phyloP scores from a whole-genome alignment of 2,888 invertebrate species.

The Macrophya alboannulata region DNA sequence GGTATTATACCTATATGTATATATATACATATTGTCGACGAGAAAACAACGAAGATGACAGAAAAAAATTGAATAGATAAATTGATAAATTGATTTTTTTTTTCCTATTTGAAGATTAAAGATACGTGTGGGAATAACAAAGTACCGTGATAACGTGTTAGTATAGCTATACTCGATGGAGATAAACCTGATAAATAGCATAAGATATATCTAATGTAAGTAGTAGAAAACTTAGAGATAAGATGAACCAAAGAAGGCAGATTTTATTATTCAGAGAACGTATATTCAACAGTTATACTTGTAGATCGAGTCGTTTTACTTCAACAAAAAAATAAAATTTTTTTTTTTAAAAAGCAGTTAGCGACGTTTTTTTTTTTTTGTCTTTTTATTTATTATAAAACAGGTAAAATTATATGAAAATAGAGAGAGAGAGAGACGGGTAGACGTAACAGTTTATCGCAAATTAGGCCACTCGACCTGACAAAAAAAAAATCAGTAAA shows the following conservation, averaged over 20 bases:
- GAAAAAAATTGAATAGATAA: neutral
- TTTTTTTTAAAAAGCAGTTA: neutral
- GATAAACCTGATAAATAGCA: neutral
- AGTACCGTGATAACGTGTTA: neutral
- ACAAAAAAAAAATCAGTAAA: too few species aligned
- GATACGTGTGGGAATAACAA: neutral
- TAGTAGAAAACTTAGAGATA: neutral
- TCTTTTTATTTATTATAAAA: neutral
- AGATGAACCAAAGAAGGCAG: neutral
- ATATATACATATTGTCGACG: neutral
- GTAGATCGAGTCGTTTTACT: neutral
- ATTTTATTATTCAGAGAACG: neutral
- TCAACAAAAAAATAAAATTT: neutral
- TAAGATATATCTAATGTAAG: neutral
- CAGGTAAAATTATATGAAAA: neutral
- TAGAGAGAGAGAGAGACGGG: neutral
- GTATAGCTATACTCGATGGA: neutral
- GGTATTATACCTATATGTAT: too few species aligned
- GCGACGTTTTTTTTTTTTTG: neutral
- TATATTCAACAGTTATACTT: neutral
- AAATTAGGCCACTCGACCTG: neutral
- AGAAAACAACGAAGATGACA: neutral
- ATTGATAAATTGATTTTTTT: neutral
- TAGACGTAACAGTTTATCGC: neutral
- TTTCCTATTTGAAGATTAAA: neutral